phyloP scores from a whole-genome alignment of 1,140 invertebrate species.

The Philaenus spumarius region DNA sequence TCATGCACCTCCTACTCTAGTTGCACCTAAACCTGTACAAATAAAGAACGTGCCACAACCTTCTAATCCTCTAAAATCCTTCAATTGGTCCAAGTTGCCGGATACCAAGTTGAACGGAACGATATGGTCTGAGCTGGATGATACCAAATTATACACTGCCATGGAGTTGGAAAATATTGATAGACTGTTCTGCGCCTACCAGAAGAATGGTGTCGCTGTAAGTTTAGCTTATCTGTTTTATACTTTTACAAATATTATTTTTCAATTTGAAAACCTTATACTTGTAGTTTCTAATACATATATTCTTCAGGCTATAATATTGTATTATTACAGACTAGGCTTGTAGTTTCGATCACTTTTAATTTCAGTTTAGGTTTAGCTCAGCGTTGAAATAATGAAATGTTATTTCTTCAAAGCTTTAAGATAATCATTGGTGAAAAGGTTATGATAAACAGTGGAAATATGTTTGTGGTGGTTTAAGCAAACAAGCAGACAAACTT shows the following conservation, averaged over 20 bases:
- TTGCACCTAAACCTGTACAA: constrained; percentile 43
- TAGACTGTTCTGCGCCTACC: constrained; percentile 91
- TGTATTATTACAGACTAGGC: too few relatives aligned
- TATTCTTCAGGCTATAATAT: too few relatives aligned
- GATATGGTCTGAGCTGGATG: constrained; percentile 91
- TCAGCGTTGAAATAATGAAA: too few relatives aligned
- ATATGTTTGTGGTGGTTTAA: too few relatives aligned
- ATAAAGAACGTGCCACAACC: constrained; percentile 82
- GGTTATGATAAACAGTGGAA: too few relatives aligned
- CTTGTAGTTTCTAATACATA: too few relatives aligned
- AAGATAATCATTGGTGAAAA: too few relatives aligned
- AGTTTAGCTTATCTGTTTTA: constrained; percentile 31
- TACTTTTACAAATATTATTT: neutral
- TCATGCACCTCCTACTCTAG: constrained; percentile 48
- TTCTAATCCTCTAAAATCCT: constrained; percentile 87
- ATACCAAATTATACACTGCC: constrained; percentile 82
- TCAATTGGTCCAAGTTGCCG: constrained; percentile 95
- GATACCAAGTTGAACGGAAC: constrained; percentile 83
- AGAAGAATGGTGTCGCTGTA: constrained; percentile 78
- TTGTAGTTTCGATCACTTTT: too few relatives aligned
- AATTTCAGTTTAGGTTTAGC: too few relatives aligned
- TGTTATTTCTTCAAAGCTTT: too few relatives aligned
- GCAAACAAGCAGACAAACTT: too few relatives aligned
- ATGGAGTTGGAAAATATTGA: constrained; percentile 92
- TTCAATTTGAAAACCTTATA: too few relatives aligned